Percentiles rank a stretch among this genome's conserved stretches.
These are phyloP conservation scores for Drosophila navojoa DNA, from an alignment of 1,140 invertebrate species.

Conservation along the genomic window DNA sequence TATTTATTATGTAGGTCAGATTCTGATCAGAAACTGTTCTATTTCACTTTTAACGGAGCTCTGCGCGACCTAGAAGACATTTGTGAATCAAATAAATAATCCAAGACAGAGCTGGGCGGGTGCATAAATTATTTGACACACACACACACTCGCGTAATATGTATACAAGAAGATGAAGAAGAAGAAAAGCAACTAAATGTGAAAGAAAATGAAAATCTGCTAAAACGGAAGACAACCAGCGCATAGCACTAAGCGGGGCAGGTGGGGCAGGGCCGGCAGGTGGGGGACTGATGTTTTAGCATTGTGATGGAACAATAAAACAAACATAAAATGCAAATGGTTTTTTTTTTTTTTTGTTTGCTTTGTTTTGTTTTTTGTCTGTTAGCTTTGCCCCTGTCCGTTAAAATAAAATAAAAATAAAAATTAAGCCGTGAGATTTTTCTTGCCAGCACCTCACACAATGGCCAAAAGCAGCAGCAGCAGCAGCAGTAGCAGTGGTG, in stretches of 20 bases:
- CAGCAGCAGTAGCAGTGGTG: slow-evolving; percentile 9
- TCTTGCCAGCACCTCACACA: slow-evolving; percentile 51
- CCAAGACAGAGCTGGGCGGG: slow-evolving; percentile 17
- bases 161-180: background rate
- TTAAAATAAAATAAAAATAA: slow-evolving; percentile 63
- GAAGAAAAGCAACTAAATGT: slow-evolving; percentile 26
- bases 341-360: slow-evolving; percentile 8
- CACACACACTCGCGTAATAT: background rate
- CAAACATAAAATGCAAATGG: slow-evolving; percentile 80
- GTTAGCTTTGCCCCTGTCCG: slow-evolving; percentile 45
- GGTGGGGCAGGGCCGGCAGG: background rate
- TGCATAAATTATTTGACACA: slow-evolving; percentile 49
- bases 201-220: slow-evolving; percentile 47
- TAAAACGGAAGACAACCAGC: slow-evolving; percentile 26
- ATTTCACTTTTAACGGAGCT: slow-evolving; percentile 46
- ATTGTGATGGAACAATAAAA: slow-evolving; percentile 66
- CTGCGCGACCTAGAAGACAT: slow-evolving; percentile 41
- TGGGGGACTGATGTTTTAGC: slow-evolving; percentile 13
- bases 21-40: slow-evolving; percentile 26
- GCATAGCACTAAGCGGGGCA: background rate
- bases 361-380: background rate
- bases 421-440: slow-evolving; percentile 80
- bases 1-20: slow-evolving; percentile 21
- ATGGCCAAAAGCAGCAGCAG: slow-evolving; percentile 7
- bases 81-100: slow-evolving; percentile 46